Base-by-base conservation (phyloP, 2,113 vertebrate genomes). In the Ciconia stormi region DNA sequence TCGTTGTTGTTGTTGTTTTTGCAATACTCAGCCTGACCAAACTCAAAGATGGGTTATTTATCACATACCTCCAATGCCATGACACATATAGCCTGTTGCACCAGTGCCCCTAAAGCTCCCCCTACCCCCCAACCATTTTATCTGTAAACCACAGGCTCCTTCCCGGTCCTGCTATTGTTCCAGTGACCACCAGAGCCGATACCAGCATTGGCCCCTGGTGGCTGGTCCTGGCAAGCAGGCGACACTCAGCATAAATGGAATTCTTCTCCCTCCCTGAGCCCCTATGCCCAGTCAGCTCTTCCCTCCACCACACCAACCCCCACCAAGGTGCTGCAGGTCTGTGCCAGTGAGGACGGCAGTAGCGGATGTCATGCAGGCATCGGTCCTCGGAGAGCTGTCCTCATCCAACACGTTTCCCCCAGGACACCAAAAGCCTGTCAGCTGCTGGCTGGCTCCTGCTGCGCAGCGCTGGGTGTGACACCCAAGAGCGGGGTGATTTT, bases 101-200 rank as follows among this genome's bases (percentile, higher is more conserved):
- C 47, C 73, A 94, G 49, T 56, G 53, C 36, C 80, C 50, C 67
- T 36, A 47, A 47, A 71, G 86, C 81, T 52, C 49, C 58, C 62
- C 72, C 49, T 46, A 23, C 50, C 40, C 73, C 58, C 76, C 21
- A 82, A 73, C 53, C 83, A 62, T 69, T 87, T 82, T 67, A 61
- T 87, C 55, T 69, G 49, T n/a, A 91, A 93, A 78, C 86, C 86
- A 72, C 89, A 89, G 76, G 23, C 65, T 94, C 56, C 69, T 79
- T 91, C 49, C 70, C 1, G 0, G 73, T 56, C 65, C 20, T 85
- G 8, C 70, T 58, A 66, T 85, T 89, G 89, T 72, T 89, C 66
- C n/a, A 89, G 58, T 40, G 73, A 65, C 91, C 73, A 62, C 46
- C 69, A 82, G 44, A 61, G 83, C 61, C 3, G 5, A 55, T 5